Base-by-base conservation (phyloP, 2,113 vertebrate species). In the Pogonocichla stellata region DNA sequence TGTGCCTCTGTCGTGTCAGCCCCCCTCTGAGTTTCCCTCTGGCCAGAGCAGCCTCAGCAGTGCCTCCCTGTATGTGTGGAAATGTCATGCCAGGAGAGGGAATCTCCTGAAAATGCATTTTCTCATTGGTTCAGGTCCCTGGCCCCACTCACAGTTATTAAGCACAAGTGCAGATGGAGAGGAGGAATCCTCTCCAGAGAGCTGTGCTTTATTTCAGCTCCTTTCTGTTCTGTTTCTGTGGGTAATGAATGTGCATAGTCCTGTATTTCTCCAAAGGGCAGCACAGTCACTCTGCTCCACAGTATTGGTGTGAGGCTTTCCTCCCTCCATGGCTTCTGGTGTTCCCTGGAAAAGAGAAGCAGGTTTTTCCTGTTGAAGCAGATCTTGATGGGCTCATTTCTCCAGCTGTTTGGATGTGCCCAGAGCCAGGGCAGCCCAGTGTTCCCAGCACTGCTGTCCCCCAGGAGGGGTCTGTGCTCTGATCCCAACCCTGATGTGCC, bases 11-110 rank as follows among this genome's bases (percentile, higher is more conserved):
- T 6, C 13, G 62, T 25, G 40, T 29, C 74, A 22, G 23, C 3
- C 10, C 17, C 50, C 50, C 36, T n/a, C n/a, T 28, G 36, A 31
- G 80, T 22, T 60, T 11, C 42, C 14, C 34, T n/a, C 53, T 60
- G 69, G 65, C 9, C 28, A 31, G 4, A 40, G 34, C 81, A 87
- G 38, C 43, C 86, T n/a, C 38, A n/a, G 71, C 34, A 58, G 53
- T 0, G 0, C 58, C 45, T 67, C 33, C 29, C 29, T 50, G n/a
- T 48, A 6, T 0, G 0, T 3, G 38, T 40, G 20, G 54, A 73
- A 47, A 51, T 65, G 29, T 14, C 19, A 7, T 24, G 36, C 54
- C 65, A 61, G 78, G 34, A 87, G 81, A 78, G 20, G 86, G 50
- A 47, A 69, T 81, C 54, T 12, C 64, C 22, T 73, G 50, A 57